Evolutionary conservation across 2,113 vertebrate genomes (phyloP).

Genomic region (Tyrannus savana): DNA sequence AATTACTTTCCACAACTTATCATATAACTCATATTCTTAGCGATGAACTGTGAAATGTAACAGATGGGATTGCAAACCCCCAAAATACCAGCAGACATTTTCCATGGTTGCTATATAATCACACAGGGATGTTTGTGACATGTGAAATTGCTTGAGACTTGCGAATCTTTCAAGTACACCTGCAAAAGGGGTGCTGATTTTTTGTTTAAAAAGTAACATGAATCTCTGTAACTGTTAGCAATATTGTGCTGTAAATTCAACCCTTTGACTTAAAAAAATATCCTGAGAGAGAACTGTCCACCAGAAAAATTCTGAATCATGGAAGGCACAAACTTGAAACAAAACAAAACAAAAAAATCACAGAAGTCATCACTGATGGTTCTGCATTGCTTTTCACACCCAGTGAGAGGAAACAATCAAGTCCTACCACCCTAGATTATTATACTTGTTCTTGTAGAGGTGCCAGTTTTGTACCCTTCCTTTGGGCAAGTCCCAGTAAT

Average conservation of each 20-base stretch:
- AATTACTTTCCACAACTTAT: conserved; percentile 56
- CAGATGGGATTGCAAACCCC: conserved; percentile 58
- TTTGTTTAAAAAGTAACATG: conserved; percentile 30
- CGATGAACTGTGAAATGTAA: conserved; percentile 70
- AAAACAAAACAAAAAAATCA: not conserved
- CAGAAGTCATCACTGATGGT: not conserved
- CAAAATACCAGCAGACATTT: conserved; percentile 57
- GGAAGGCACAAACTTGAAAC: not conserved
- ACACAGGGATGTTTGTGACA: conserved; percentile 52
- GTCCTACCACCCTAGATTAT: not conserved
- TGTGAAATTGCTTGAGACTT: conserved; percentile 49
- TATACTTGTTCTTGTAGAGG: not conserved
- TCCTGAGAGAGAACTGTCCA: not conserved
- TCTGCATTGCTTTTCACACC: not conserved
- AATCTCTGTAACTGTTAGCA: not conserved
- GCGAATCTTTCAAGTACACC: conserved; percentile 42
- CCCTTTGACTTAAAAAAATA: not conserved
- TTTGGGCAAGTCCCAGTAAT: not conserved
- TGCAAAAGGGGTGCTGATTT: conserved; percentile 32
- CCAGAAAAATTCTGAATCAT: not conserved
- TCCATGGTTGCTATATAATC: conserved; percentile 59
- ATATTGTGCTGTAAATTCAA: not conserved
- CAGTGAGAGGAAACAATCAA: not conserved
- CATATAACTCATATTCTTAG: conserved; percentile 59
- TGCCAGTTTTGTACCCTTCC: not conserved